These are phyloP conservation scores for Sula dactylatra DNA, from an alignment of 2,113 vertebrate genomes.

Conservation along the genomic window DNA sequence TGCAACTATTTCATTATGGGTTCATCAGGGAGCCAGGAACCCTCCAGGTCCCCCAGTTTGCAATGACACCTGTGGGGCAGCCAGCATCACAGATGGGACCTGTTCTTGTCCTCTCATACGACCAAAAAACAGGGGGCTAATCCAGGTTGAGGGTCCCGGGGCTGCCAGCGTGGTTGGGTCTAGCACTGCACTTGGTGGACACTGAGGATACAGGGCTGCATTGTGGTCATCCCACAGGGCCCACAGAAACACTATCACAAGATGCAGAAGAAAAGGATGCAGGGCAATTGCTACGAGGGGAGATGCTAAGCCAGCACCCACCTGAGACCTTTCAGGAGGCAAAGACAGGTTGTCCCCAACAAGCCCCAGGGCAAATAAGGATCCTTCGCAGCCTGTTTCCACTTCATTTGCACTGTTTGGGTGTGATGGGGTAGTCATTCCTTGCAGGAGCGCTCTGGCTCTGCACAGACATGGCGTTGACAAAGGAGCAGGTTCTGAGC, in stretches of 20 bases:
- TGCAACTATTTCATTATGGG: neutral
- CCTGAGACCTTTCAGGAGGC: neutral
- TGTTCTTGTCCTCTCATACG: neutral
- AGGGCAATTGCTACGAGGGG: neutral
- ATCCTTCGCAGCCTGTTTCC: neutral
- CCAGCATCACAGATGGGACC: neutral
- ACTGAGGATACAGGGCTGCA: neutral
- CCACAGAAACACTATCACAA: neutral
- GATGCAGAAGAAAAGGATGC: neutral
- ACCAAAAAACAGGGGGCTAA: neutral
- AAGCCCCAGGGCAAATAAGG: neutral
- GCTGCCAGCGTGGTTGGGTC: neutral
- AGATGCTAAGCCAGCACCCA: neutral
- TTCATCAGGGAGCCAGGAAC: neutral
- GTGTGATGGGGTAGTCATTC: accelerated
- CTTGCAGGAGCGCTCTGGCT: neutral
- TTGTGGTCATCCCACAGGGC: neutral
- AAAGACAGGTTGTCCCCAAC: neutral
- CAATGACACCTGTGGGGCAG: neutral
- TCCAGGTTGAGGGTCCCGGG: neutral
- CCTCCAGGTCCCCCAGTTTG: neutral
- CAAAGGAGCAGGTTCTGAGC: neutral
- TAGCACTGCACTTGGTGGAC: neutral
- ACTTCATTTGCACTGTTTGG: neutral
- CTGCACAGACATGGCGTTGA: accelerated